A percentile compares a stretch with the other conserved stretches of the same genome.
These are phyloP conservation scores for Fregetta grallaria DNA, from an alignment of 2,113 vertebrate genomes.

Conservation along the genomic window DNA sequence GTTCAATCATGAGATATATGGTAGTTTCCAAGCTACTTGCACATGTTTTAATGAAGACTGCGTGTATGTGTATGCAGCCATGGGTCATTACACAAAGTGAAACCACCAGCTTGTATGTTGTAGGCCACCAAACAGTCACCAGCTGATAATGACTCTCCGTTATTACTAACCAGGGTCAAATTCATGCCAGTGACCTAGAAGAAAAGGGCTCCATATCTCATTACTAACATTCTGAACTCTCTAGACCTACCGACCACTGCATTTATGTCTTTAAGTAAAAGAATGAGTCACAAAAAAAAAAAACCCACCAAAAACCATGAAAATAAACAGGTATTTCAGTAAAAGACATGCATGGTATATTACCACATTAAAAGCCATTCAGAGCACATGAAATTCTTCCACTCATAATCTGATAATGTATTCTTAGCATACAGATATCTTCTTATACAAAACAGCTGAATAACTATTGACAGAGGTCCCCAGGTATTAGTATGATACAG, in stretches of 20 bases:
- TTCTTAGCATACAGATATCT: background rate
- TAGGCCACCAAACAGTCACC: constrained; percentile 26
- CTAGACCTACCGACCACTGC: background rate
- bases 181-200: constrained; percentile 55
- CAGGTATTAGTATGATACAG: background rate
- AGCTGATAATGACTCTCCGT: constrained; percentile 9
- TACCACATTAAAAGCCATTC: background rate
- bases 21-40: constrained; percentile 36
- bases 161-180: constrained; percentile 45
- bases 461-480: background rate
- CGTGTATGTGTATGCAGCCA: constrained; percentile 22
- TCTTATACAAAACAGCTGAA: background rate
- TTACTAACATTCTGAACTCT: background rate
- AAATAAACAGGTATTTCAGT: background rate
- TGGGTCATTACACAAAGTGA: constrained; percentile 55
- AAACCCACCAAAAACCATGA: no score
- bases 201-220: constrained; percentile 36
- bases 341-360: background rate
- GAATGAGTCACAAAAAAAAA: background rate
- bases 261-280: background rate
- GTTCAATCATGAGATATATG: background rate
- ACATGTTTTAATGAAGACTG: constrained; percentile 23
- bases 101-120: background rate
- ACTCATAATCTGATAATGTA: background rate
- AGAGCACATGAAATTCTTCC: background rate